Percentiles rank a stretch among this genome's conserved stretches.
phyloP scores from a whole-genome alignment of 1,140 invertebrate species.

The Rhagoletis zephyria region DNA sequence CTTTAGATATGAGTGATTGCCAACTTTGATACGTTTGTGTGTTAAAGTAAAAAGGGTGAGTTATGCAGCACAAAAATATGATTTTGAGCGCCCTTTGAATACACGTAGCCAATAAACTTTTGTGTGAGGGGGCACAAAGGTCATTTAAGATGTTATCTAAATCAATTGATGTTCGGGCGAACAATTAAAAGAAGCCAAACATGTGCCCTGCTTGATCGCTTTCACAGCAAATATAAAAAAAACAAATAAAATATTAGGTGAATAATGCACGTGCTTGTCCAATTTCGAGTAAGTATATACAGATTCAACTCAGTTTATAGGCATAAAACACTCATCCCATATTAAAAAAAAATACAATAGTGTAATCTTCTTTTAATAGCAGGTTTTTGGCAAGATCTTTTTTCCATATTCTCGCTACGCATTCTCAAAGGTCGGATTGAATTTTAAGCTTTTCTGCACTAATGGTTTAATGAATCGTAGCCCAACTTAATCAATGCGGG shows the following conservation, averaged over 20 bases:
- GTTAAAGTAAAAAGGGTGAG: background rate
- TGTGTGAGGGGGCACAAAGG: background rate
- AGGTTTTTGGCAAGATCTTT: constrained; percentile 55
- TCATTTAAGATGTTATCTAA: constrained; percentile 52
- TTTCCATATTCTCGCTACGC: constrained; percentile 14
- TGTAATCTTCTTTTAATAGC: constrained; percentile 54
- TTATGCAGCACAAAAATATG: background rate
- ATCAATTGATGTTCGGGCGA: constrained; percentile 54
- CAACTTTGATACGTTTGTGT: no score
- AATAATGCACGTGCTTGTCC: constrained; percentile 22
- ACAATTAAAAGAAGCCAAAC: constrained; percentile 55
- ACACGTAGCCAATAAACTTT: background rate
- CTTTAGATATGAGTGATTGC: background rate
- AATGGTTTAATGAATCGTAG: constrained; percentile 65
- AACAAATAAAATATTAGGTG: constrained; percentile 14
- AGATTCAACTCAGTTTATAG: background rate
- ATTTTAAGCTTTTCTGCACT: constrained; percentile 70
- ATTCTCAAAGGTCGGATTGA: constrained; percentile 61
- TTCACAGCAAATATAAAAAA: constrained; percentile 32
- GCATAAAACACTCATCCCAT: constrained; percentile 48
- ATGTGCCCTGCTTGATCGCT: constrained; percentile 51
- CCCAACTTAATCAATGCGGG: constrained; percentile 62
- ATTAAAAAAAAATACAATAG: constrained; percentile 12
- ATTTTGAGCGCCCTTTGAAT: background rate
- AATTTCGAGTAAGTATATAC: background rate